phyloP scores from a whole-genome alignment of 2,888 invertebrate species.

The Onthophagus sagittarius region DNA sequence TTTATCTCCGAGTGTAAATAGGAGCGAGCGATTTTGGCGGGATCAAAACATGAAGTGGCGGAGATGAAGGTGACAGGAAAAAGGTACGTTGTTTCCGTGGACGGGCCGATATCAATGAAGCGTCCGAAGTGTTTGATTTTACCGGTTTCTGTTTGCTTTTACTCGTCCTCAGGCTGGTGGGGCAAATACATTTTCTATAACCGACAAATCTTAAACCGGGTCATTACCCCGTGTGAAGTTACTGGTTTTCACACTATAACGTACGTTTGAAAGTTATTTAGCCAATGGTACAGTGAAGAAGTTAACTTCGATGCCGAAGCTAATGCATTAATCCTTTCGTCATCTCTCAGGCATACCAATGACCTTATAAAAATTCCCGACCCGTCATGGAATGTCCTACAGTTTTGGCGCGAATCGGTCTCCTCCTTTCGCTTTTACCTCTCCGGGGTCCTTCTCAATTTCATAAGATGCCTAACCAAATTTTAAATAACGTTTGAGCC shows the following conservation, averaged over 20 bases:
- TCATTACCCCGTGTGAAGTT: slow-evolving; percentile 34
- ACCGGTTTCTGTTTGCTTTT: slow-evolving; percentile 28
- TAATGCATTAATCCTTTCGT: neutral
- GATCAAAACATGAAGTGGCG: neutral
- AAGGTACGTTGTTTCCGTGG: neutral
- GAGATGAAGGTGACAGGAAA: neutral
- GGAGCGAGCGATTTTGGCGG: neutral
- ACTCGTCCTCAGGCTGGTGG: slow-evolving; percentile 28
- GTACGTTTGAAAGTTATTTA: slow-evolving; percentile 3
- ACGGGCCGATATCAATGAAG: slow-evolving; percentile 27
- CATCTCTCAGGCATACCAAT: neutral
- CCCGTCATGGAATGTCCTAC: neutral
- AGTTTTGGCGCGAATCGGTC: neutral
- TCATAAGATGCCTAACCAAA: neutral
- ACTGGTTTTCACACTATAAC: slow-evolving; percentile 14
- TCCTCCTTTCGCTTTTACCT: neutral
- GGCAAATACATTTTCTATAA: slow-evolving; percentile 35
- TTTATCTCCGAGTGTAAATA: neutral
- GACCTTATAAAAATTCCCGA: neutral
- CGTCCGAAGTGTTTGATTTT: slow-evolving; percentile 25
- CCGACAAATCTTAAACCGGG: slow-evolving; percentile 41
- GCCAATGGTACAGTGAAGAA: slow-evolving; percentile 18
- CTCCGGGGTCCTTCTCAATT: neutral
- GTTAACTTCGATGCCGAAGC: neutral
- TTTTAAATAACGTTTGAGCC: neutral